Evolutionary conservation across 2,888 invertebrate species (phyloP), one percentile per base, ranked within the genome.

Genomic region (Ennomos quercinarius): DNA sequence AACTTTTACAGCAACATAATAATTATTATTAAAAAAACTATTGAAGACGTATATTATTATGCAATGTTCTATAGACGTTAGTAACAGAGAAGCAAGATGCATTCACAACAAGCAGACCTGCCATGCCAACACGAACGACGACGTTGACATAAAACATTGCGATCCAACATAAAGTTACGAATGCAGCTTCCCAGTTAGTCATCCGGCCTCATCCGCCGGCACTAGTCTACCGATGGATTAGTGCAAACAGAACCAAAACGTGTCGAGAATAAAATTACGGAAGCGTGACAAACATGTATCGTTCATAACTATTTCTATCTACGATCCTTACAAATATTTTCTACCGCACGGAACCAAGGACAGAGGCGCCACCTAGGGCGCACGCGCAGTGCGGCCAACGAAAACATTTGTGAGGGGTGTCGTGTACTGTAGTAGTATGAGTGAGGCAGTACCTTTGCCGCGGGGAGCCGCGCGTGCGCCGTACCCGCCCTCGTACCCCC

Each of bases 401-500:
- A 65, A 62, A 66, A 64, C 59, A 63, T 68, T 66, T 59, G 64
- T 54, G 55, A 61, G 60, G 37, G n/a, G 13, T 35, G 38, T 39
- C 36, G 39, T 61, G 39, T 43, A 57, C 46, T 53, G 55, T 57
- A 62, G 48, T 27, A 51, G 52, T 49, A 58, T 59, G 59, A 64
- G 76, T 70, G 66, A 74, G 81, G 81, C 83, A 79, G 94, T 97
- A 97, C 97, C 97, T 97, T 97, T 97, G 93, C 96, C 95, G 94
- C 96, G 96, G 93, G 96, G 96, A 93, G 96, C 94, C 93, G 96
- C 94, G 93, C 97, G 96, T 93, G 96, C 96, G 94, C 96, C 95
- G 90, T 96, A 96, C 94, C 97, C 96, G 94, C 96, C 96, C 93
- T 96, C 96, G 95, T 96, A 96, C 94, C 95, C 96, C 94, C 96